Evolutionary conservation across 2,113 vertebrate genomes (phyloP).

Genomic region (Hemibagrus wyckioides): DNA sequence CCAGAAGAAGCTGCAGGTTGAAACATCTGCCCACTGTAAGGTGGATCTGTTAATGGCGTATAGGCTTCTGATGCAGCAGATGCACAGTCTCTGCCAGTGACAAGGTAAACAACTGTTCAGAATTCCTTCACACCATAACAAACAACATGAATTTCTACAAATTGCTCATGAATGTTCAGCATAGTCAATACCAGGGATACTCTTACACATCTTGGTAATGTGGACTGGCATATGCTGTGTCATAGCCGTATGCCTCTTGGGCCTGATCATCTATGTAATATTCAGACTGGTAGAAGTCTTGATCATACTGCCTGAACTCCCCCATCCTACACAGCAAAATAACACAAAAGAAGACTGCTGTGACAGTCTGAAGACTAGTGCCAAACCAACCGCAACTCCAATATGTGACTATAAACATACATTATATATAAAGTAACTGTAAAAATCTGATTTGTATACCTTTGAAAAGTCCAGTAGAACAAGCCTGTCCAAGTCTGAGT

Average conservation of each 20-base stretch:
- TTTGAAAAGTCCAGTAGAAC: constrained; percentile 23
- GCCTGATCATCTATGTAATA: constrained; percentile 79
- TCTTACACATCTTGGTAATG: constrained; percentile 58
- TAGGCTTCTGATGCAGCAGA: constrained; percentile 21
- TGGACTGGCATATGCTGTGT: constrained; percentile 38
- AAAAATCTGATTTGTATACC: constrained; percentile 31
- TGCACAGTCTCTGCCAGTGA: constrained; percentile 34
- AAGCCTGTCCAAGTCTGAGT: constrained; percentile 1
- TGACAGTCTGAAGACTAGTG: background rate
- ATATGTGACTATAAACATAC: background rate
- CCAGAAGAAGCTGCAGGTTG: constrained; percentile 62
- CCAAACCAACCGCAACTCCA: background rate
- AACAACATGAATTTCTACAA: background rate
- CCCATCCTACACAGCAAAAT: constrained; percentile 73
- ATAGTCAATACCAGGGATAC: background rate
- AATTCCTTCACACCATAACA: background rate
- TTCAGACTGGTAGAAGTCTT: constrained; percentile 85
- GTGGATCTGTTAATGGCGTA: constrained; percentile 44
- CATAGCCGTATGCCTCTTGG: constrained; percentile 58
- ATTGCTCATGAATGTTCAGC: background rate
- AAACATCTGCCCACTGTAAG: constrained; percentile 71
- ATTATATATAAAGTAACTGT: background rate
- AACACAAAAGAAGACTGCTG: background rate
- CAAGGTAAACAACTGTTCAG: background rate
- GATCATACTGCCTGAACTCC: constrained; percentile 74